Base-by-base conservation (phyloP, 2,113 vertebrate species). In the Corvus moneduloides region DNA sequence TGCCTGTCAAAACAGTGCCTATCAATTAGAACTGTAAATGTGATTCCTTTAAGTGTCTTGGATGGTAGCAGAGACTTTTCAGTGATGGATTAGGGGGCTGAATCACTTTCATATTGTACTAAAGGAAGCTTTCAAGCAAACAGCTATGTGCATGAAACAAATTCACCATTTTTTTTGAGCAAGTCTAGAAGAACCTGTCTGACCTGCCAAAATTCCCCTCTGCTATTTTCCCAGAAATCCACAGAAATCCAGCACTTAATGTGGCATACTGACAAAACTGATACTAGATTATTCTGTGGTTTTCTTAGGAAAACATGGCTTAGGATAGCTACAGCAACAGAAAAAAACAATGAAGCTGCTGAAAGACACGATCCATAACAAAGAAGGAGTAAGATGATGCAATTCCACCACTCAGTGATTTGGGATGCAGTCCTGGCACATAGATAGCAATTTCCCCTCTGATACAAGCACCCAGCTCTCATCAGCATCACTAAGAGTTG, bases 21-120 rank as follows among this genome's bases (percentile, higher is more conserved):
- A 91, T 97, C 96, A 97, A 96, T 98, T 97, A 96, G 75, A 95
- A 97, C 88, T 46, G 37, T 67, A 87, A 94, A 97, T 93, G 90
- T 92, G 96, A 96, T 92, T 89, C 83, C 76, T 73, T 88, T 95
- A 88, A 96, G 92, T 87, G 86, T 87, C 89, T 93, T 91, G 93
- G 71, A 78, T 82, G 59, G 82, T 89, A 91, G 93, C 48, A 86
- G 71, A 90, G 67, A 92, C 95, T 93, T 93, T 97, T 67, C 88
- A 97, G 83, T 80, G 90, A 97, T 94, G 94, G 56, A 93, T 95
- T 93, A 96, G 51, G 63, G 19, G 28, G 46, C 58, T 93, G 87
- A 96, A 81, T 91, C 85, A 94, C 89, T 93, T 96, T 91, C 91
- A 68, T 63, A 90, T 49, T 80, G 66, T 90, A 69, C 67, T 76